Percentiles rank a stretch among this genome's conserved stretches.
Conservation (phyloP, 2,888 invertebrate genomes). For the Apotomis capreana region DNA sequence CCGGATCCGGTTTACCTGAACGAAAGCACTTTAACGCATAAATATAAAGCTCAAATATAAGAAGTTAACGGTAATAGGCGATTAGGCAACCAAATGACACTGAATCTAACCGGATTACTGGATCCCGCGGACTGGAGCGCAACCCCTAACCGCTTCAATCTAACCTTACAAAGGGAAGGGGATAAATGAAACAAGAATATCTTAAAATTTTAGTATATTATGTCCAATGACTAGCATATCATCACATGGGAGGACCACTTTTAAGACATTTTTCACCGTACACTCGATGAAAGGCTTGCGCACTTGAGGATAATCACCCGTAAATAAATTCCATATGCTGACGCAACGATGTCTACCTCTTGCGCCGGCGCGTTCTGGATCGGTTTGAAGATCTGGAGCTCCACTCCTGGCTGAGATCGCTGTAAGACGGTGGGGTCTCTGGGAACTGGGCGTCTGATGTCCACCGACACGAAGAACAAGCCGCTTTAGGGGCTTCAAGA, state of each 20-base stretch:
- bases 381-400: constrained; percentile 70
- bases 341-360: constrained; percentile 60
- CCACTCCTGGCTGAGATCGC: constrained; percentile 78
- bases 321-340: constrained; percentile 22
- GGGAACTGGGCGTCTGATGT: constrained; percentile 79
- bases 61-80: too few species aligned
- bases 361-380: constrained; percentile 68
- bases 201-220: constrained; percentile 3
- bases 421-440: constrained; percentile 74
- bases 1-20: too few species aligned
- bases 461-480: constrained; percentile 76
- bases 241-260: constrained; percentile 24
- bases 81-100: too few species aligned
- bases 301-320: constrained; percentile 29
- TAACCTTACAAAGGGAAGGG: neutral
- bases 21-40: too few species aligned
- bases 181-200: constrained; percentile 9
- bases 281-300: constrained; percentile 14
- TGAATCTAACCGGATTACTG: too few species aligned
- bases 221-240: constrained; percentile 25
- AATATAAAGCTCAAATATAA: too few species aligned
- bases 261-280: constrained; percentile 19
- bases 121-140: too few species aligned
- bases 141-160: too few species aligned
- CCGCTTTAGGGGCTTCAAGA: constrained; percentile 64